These are phyloP conservation scores for Apeira syringaria DNA, from an alignment of 2,888 invertebrate genomes.

Conservation along the genomic window DNA sequence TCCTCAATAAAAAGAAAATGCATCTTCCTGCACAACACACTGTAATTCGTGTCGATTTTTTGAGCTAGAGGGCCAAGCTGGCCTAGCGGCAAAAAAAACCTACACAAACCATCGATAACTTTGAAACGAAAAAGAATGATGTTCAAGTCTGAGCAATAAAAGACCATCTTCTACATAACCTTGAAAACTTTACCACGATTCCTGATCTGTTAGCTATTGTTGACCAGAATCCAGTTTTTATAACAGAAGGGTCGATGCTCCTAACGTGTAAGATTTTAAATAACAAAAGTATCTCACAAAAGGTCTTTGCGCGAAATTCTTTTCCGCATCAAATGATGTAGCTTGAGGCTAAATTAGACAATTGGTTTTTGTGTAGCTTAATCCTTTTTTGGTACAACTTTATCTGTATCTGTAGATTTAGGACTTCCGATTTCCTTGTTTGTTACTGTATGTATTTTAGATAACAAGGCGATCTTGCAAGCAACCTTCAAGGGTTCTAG, in stretches of 20 bases:
- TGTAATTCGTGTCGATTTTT: too few species aligned
- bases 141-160: too few species aligned
- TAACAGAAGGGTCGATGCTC: slow-evolving; percentile 2
- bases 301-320: slow-evolving; percentile 14
- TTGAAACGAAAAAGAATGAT: too few species aligned
- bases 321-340: slow-evolving; percentile 17
- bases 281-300: slow-evolving; percentile 7
- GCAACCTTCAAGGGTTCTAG: too few species aligned
- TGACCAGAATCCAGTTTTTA: slow-evolving; percentile 20
- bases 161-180: slow-evolving; percentile 15
- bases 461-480: too few species aligned
- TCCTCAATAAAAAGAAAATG: too few species aligned
- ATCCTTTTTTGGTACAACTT: background rate
- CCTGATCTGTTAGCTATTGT: slow-evolving; percentile 16
- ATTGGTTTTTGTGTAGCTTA: background rate
- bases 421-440: too few species aligned
- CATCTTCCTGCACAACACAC: too few species aligned
- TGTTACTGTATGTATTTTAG: too few species aligned
- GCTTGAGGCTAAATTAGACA: slow-evolving; percentile 13
- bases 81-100: too few species aligned
- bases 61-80: too few species aligned
- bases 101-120: too few species aligned
- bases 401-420: background rate
- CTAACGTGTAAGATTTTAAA: slow-evolving; percentile 3
- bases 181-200: slow-evolving; percentile 21